Conservation (phyloP, 1,140 invertebrate species). For the Diabrotica virgifera region DNA sequence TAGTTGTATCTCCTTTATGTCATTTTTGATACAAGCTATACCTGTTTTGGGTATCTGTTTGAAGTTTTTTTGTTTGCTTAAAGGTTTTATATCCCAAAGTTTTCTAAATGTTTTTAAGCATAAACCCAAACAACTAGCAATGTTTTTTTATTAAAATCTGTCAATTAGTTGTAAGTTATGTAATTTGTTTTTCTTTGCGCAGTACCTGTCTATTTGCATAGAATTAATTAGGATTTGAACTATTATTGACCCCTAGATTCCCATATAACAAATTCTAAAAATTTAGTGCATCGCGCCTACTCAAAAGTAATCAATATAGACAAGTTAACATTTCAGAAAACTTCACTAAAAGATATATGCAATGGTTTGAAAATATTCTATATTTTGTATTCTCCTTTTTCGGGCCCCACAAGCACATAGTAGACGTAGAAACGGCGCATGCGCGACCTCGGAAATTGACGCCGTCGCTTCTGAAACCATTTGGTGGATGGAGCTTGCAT, state of each 20-base stretch:
- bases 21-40: no score
- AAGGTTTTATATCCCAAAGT: no score
- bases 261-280: background rate
- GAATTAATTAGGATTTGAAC: background rate
- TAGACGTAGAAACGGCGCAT: slow-evolving; percentile 24
- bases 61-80: no score
- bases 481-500: background rate
- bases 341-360: background rate
- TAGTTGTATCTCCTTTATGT: no score
- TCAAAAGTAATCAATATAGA: background rate
- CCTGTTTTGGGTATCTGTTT: no score
- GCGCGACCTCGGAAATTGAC: slow-evolving; percentile 40
- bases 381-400: slow-evolving; percentile 39
- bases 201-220: slow-evolving; percentile 2
- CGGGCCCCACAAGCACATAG: slow-evolving; percentile 33
- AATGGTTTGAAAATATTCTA: slow-evolving; percentile 6
- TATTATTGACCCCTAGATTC: background rate
- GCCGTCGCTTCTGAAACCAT: slow-evolving; percentile 22
- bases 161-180: background rate
- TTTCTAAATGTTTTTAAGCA: no score
- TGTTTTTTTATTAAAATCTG: background rate
- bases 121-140: no score
- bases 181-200: slow-evolving; percentile 2
- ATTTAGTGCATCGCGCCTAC: background rate
- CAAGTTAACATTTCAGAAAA: background rate